Percentiles rank a stretch among this genome's conserved stretches.
These are phyloP conservation scores for Aspidiotus rigidus DNA, from an alignment of 2,888 invertebrate species.

Conservation along the genomic window DNA sequence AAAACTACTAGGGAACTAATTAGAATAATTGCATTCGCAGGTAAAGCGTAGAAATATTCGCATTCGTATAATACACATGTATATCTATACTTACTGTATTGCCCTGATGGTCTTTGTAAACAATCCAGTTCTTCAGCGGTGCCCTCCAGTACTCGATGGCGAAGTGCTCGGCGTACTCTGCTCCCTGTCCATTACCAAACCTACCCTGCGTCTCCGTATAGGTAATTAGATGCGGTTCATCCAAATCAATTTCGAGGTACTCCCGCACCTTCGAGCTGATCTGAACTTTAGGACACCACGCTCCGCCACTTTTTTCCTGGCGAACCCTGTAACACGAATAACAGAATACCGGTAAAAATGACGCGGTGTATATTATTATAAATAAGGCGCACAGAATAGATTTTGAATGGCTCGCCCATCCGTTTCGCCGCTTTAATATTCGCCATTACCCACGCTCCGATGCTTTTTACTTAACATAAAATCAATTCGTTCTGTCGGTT, in stretches of 20 bases:
- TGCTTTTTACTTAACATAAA: neutral
- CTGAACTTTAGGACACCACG: conserved; percentile 82
- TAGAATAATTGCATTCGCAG: too few relatives aligned
- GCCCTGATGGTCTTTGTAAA: conserved; percentile 68
- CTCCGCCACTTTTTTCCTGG: conserved; percentile 77
- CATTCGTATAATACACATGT: too few relatives aligned
- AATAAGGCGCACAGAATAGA: neutral
- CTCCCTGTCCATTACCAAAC: conserved; percentile 82
- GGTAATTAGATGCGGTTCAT: conserved; percentile 65
- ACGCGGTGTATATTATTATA: neutral
- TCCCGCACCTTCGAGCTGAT: conserved; percentile 67
- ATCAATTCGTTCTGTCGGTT: neutral
- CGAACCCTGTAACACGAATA: conserved; percentile 56
- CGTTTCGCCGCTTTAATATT: neutral
- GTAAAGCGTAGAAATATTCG: too few relatives aligned
- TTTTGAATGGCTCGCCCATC: conserved; percentile 1
- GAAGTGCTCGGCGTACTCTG: conserved; percentile 77
- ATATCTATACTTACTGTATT: conserved; percentile 53
- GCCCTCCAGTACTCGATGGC: conserved; percentile 71
- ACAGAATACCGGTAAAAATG: neutral
- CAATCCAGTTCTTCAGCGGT: conserved; percentile 59
- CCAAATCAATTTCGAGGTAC: conserved; percentile 72
- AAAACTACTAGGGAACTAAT: too few relatives aligned
- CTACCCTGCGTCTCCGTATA: conserved; percentile 82
- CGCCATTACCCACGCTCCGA: neutral